A percentile compares a stretch with the other conserved stretches of the same genome.
phyloP scores from a whole-genome alignment of 2,113 vertebrate species.

The Pluvianellus socialis region DNA sequence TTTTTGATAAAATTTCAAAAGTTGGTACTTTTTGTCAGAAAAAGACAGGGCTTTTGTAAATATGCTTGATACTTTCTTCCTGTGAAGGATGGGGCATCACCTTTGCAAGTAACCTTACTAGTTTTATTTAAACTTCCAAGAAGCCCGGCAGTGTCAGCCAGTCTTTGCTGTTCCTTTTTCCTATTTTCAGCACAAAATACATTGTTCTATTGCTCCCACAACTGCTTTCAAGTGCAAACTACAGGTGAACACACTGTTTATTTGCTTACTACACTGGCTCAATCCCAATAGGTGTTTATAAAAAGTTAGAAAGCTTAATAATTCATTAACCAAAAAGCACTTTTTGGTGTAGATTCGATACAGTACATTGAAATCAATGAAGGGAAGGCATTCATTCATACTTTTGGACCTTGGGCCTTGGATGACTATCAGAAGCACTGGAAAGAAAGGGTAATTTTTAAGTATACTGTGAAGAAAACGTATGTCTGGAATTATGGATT shows the following conservation, averaged over 20 bases:
- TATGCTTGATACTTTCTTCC: background rate
- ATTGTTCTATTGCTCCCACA: conserved; percentile 16
- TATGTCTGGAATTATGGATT: background rate
- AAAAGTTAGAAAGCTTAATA: conserved; percentile 31
- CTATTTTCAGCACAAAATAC: conserved; percentile 19
- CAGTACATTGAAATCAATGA: background rate
- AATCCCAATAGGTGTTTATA: background rate
- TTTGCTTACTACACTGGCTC: conserved; percentile 9
- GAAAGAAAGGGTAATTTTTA: background rate
- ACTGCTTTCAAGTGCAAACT: conserved; percentile 5
- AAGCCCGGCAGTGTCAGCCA: background rate
- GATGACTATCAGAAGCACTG: background rate
- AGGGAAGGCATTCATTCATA: background rate
- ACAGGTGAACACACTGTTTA: background rate
- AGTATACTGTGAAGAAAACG: background rate
- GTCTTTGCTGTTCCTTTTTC: background rate
- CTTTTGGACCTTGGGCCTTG: background rate
- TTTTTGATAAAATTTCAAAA: background rate
- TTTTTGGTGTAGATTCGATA: background rate
- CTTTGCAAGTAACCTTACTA: background rate
- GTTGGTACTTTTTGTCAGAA: background rate
- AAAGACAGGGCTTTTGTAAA: background rate
- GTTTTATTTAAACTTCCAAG: background rate
- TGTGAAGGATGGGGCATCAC: background rate
- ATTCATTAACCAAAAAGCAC: conserved; percentile 1